A percentile compares a stretch with the other conserved stretches of the same genome.
These are phyloP conservation scores for Lepetodrilus schrolli DNA, from an alignment of 2,888 invertebrate genomes.

Conservation along the genomic window DNA sequence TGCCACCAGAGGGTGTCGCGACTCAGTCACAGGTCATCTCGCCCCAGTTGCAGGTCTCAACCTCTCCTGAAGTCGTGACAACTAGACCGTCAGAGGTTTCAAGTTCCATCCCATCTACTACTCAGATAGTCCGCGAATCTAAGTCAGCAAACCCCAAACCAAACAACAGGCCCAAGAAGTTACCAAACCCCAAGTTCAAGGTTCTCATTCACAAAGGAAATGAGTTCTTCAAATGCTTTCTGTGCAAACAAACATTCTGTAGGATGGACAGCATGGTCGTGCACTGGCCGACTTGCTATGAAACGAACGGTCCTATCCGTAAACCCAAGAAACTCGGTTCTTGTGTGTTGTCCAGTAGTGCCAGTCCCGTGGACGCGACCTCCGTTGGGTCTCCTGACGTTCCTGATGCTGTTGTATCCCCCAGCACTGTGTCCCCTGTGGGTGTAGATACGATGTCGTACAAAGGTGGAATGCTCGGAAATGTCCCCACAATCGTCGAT, in stretches of 20 bases:
- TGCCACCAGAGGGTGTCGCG: neutral
- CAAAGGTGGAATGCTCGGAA: neutral
- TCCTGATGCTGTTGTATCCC: neutral
- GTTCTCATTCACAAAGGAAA: neutral
- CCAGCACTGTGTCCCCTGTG: neutral
- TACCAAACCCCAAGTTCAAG: constrained; percentile 23
- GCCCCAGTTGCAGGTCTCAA: neutral
- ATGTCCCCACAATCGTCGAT: neutral
- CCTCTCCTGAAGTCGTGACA: neutral
- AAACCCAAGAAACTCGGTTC: neutral
- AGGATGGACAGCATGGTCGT: neutral
- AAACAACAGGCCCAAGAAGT: constrained; percentile 1
- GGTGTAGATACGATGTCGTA: neutral
- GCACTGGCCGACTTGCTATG: neutral
- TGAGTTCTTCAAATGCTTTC: constrained; percentile 8
- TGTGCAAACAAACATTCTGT: constrained; percentile 26
- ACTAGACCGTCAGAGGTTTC: too few relatives aligned
- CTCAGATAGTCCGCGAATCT: neutral
- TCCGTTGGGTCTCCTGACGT: neutral
- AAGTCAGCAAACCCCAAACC: neutral
- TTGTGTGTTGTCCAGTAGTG: neutral
- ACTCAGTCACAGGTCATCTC: neutral
- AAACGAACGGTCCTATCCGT: neutral
- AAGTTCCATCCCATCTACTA: neutral
- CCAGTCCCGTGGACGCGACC: neutral